Base-by-base conservation (phyloP, 2,113 vertebrate species). In the Entelurus aequoreus region DNA sequence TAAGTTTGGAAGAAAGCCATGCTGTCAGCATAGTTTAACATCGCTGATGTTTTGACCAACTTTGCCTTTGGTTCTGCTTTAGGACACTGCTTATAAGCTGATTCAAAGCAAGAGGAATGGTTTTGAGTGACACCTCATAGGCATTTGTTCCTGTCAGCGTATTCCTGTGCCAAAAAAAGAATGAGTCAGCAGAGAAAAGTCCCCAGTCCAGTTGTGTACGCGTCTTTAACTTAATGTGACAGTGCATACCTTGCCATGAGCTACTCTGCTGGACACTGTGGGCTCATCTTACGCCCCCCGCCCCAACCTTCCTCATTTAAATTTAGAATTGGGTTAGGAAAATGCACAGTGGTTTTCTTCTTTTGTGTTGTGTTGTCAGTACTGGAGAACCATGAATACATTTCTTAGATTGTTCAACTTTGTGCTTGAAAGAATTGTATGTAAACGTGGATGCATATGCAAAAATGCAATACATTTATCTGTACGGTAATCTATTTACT, bases 121-220 rank as follows among this genome's bases (percentile, higher is more conserved):
- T 79, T 81, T 80, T 80, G 77, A 84, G 55, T 63, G 69, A 64
- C 70, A 68, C 69, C 74, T 73, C 49, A 77, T 6, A 62, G 75
- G 71, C 79, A 68, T 88, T 88, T 77, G 79, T 86, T 83, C 80
- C 76, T 68, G 84, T 87, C 84, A 87, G 80, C 82, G 71, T 68
- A 82, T 82, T 85, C 80, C 83, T 47, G 83, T 65, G 68, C 72
- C 58, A 69, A 64, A 69, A 73, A 78, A 81, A 73, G 28, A 78
- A 81, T 88, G 83, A 89, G 73, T 89, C 84, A 79, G 83, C 83
- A 77, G 74, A 80, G 65, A 70, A 54, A 60, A 65, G 56, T 72
- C 73, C 60, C 66, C 42, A 66, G 48, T 50, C 50, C 28, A 36
- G 57, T 56, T 62, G 65, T 63, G 71, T 69, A 21, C 46, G 55